Evolutionary conservation across 1,140 invertebrate genomes (phyloP), one percentile per base, ranked within the genome.

Genomic region (Armadillidium nasatum): DNA sequence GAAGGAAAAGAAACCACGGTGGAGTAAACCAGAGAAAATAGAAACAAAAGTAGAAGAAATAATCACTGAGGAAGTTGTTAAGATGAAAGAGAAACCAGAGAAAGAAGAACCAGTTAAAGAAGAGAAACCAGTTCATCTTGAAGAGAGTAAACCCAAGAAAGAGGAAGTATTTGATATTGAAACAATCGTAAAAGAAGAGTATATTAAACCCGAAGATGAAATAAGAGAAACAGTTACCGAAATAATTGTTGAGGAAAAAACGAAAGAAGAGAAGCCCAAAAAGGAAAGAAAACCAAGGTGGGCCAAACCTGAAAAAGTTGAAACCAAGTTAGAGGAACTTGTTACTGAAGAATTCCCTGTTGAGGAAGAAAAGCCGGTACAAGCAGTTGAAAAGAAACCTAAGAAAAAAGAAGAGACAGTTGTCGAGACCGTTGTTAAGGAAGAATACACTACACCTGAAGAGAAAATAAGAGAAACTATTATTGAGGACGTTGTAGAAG

Each of bases 51-150:
- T n/a, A n/a, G n/a, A n/a, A n/a, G n/a, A n/a, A n/a, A n/a, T n/a
- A n/a, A n/a, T n/a, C n/a, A n/a, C n/a, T n/a, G n/a, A n/a, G n/a
- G n/a, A n/a, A n/a, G n/a, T n/a, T n/a, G n/a, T n/a, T n/a, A n/a
- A n/a, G 46, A 50, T 10, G 15, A 15, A 50, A 50, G 46, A 50
- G 15, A 72, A 71, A 60, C 70, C 71, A 44, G 46, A 66, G n/a
- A 22, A 33, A 73, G 15, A 7, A 72, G 66, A 68, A 73, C 73
- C 73, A 73, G 66, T 68, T 72, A 45, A 7, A 11, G 74, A 50
- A 50, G 15, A 50, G 46, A 50, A 50, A 50, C 46, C n/a, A n/a
- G n/a, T n/a, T n/a, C n/a, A 67, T 13, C 73, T 66, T 23, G 73
- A 69, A 67, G 19, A 67, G 23, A n/a, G 45, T 19, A 22, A 75